phyloP scores from a whole-genome alignment of 2,888 invertebrate genomes.

The Ormyrus labotus region DNA sequence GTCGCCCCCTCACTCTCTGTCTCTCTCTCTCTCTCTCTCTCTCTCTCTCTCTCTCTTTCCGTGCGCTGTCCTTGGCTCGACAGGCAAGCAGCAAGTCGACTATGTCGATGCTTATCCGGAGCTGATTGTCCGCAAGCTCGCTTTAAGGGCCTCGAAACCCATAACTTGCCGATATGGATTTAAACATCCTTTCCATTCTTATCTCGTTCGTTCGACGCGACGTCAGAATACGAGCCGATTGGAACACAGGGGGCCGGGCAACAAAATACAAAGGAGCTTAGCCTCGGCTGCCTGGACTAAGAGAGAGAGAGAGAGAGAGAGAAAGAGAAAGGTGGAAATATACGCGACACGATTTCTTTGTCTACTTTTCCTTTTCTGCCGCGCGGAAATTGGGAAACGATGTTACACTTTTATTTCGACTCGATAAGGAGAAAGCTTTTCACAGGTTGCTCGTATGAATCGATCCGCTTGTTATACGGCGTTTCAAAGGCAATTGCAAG shows the following conservation, averaged over 20 bases:
- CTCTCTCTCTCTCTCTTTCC: background rate
- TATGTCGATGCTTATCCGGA: conserved; percentile 41
- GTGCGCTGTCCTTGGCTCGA: background rate
- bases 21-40: conserved; percentile 7
- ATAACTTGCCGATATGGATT: conserved; percentile 38
- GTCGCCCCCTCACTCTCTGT: conserved; percentile 55
- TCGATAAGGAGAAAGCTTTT: conserved; percentile 8
- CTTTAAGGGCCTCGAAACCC: background rate
- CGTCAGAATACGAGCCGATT: background rate
- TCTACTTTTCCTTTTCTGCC: background rate
- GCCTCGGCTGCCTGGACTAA: background rate
- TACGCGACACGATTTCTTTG: background rate
- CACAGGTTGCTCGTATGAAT: background rate
- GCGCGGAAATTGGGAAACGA: background rate
- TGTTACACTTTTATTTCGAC: conserved; percentile 39
- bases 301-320: no score
- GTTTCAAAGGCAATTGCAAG: no score
- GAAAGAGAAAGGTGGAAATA: background rate
- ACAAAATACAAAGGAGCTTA: conserved; percentile 20
- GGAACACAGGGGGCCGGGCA: background rate
- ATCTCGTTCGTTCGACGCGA: conserved; percentile 4
- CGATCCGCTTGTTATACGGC: no score
- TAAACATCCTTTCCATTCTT: conserved; percentile 47
- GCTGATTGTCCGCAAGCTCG: conserved; percentile 22
- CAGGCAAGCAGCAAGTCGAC: background rate